Conservation (phyloP, 1,140 invertebrate species). For the Pseudomyrmex gracilis region DNA sequence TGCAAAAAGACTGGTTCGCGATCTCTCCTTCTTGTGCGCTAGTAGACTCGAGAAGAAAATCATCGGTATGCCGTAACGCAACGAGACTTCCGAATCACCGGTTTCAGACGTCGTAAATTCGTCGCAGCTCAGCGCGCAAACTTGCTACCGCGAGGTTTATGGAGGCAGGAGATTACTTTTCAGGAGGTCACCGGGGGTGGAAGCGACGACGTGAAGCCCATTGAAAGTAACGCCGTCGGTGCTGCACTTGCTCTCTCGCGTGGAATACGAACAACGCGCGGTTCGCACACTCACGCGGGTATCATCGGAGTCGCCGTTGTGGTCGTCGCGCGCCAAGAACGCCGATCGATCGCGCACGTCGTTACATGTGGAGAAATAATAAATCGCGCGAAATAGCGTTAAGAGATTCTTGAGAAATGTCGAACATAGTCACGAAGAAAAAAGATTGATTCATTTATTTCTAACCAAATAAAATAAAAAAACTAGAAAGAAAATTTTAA, state of each 20-base stretch:
- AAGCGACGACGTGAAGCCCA: slow-evolving; percentile 49
- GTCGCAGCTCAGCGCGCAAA: slow-evolving; percentile 59
- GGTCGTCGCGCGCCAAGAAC: slow-evolving; percentile 13
- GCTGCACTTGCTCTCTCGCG: neutral
- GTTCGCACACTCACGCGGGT: neutral
- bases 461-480: too few relatives aligned
- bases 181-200: slow-evolving; percentile 65
- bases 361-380: slow-evolving; percentile 55
- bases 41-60: slow-evolving; percentile 34
- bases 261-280: slow-evolving; percentile 47
- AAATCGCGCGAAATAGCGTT: slow-evolving; percentile 32
- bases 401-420: neutral
- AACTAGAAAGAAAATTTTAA: too few relatives aligned
- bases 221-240: slow-evolving; percentile 49
- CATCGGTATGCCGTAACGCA: slow-evolving; percentile 59
- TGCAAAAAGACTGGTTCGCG: neutral
- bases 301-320: neutral
- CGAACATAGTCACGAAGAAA: neutral
- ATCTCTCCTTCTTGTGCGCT: neutral
- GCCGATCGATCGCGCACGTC: slow-evolving; percentile 38
- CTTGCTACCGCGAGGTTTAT: slow-evolving; percentile 71
- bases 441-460: neutral
- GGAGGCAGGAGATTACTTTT: slow-evolving; percentile 77
- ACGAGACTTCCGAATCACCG: slow-evolving; percentile 69
- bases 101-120: slow-evolving; percentile 74